Evolutionary conservation across 2,113 vertebrate genomes (phyloP).

Genomic region (Megaceryle maxima): DNA sequence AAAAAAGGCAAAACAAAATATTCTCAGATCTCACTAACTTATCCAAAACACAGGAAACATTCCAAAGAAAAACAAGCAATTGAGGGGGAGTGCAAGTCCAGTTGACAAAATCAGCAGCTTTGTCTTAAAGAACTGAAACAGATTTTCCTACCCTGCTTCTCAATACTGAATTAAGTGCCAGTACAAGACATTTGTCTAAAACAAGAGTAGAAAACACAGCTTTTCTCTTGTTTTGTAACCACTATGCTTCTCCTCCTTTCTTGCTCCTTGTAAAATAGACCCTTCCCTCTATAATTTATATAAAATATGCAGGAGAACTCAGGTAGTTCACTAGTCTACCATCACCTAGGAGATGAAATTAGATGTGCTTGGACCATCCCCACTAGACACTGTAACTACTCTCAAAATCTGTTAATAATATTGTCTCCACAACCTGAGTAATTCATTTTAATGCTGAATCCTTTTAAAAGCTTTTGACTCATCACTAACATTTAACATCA

Average conservation of each 20-base stretch:
- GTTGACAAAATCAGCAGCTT: not conserved
- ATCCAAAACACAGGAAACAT: slow-evolving; percentile 37
- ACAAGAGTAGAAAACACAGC: not conserved
- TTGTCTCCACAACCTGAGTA: not conserved
- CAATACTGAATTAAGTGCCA: not conserved
- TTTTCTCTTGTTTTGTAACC: not conserved
- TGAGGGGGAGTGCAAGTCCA: not conserved
- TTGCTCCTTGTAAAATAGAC: not conserved
- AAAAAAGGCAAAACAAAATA: not conserved
- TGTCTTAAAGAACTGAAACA: not conserved
- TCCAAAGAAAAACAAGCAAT: slow-evolving; percentile 31
- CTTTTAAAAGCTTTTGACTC: not conserved
- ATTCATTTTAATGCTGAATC: not conserved
- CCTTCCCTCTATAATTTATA: not conserved
- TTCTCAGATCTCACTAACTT: not conserved
- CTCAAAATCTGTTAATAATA: not conserved
- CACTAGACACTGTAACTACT: not conserved
- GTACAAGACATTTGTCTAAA: not conserved
- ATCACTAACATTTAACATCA: not conserved
- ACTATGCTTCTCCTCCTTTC: not conserved
- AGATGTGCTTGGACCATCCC: not conserved
- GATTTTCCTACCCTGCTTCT: not conserved
- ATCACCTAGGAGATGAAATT: not conserved
- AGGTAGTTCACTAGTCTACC: not conserved
- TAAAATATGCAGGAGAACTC: not conserved